Evolutionary conservation across 92 coral and sea anemone species (phyloP), one percentile per base, ranked within the genome.

Genomic region (Siderastrea radians): DNA sequence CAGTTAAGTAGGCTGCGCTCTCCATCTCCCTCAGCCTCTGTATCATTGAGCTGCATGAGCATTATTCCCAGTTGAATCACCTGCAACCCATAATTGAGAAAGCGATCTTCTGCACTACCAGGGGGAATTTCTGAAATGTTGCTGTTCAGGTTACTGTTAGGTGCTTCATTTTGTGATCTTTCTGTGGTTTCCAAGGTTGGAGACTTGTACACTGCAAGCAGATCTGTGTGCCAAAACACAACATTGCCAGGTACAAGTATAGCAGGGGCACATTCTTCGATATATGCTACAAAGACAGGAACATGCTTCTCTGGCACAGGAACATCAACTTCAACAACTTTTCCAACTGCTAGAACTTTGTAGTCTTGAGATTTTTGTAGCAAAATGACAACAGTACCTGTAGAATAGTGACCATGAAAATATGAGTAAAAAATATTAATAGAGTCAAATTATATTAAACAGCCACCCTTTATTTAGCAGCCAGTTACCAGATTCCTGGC

Each of bases 21-120:
- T 48, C 91, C 92, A 91, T 91, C 96, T 11, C 93, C 94, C 70
- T 94, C 96, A 5, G 43, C 63, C 50, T 94, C 96, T 7, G 91
- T 94, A 48, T 94, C 94, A 58, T 94, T 91, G 44, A 94, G 68
- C 68, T 94, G 93, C 91, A 91, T 80, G n/a, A 94, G 84, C 53
- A 91, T 48, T 55, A 94, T 72, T 57, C 94, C 94, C 26, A 91
- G 71, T 55, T 93, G 92, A 8, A 93, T 16, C 1, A 86, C 57
- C 78, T 91, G 94, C 14, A 78, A 50, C 3, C 88, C 92, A 86
- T 94, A 91, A 79, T 94, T 94, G 87, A 94, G 74, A 6, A 67
- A 73, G 53, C 91, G n/a, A 78, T 91, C 94, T 62, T 75, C 91
- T 72, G 83, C 60, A 14, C 52, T 53, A 12, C 66, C 68, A 43